Conservation (phyloP, 2,113 vertebrate genomes). For the Limanda limanda region DNA sequence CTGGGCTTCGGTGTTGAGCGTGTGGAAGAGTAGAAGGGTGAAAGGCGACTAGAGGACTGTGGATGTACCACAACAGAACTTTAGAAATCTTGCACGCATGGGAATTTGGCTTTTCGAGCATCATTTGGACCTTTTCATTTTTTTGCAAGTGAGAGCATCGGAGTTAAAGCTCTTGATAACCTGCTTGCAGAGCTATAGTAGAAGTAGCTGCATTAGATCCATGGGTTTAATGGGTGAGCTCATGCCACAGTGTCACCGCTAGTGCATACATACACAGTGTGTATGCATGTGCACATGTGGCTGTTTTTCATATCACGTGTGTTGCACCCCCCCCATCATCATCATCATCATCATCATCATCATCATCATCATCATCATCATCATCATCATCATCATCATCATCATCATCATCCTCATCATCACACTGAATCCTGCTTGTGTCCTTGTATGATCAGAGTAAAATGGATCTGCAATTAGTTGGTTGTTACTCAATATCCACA, state of each 20-base stretch:
- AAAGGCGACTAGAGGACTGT: not conserved
- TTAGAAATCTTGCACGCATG: not conserved
- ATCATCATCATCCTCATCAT: no score
- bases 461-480: slow-evolving; percentile 39
- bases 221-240: slow-evolving; percentile 32
- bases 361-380: no score
- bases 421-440: slow-evolving; percentile 9
- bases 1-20: slow-evolving; percentile 44
- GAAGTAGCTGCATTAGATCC: slow-evolving; percentile 1
- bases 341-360: no score
- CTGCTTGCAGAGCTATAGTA: not conserved
- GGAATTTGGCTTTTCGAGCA: not conserved
- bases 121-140: not conserved
- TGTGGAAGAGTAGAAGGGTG: slow-evolving; percentile 11
- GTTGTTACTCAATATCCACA: slow-evolving; percentile 39
- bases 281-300: slow-evolving; percentile 23
- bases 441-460: slow-evolving; percentile 20
- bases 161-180: slow-evolving; percentile 8
- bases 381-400: no score
- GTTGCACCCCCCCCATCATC: no score
- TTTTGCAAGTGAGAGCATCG: not conserved
- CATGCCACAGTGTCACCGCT: slow-evolving; percentile 29
- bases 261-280: not conserved
- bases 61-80: not conserved
- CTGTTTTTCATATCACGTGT: no score